These are phyloP conservation scores for Sorex araneus DNA, from an alignment of 2,113 vertebrate species.

Conservation along the genomic window DNA sequence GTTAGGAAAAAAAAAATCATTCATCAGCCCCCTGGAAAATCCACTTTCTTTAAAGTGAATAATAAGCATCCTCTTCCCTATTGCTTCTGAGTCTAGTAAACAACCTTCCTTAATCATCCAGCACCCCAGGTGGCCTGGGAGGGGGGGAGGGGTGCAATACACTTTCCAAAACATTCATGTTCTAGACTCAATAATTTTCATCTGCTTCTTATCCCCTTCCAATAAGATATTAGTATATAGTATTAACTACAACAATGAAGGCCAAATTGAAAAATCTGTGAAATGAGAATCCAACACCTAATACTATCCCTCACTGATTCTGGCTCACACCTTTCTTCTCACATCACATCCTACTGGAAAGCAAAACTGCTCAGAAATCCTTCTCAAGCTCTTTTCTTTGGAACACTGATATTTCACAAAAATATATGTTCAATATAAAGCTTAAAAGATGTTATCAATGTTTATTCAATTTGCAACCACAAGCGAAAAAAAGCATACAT, in stretches of 20 bases:
- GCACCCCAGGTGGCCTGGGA: no score
- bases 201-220: not conserved
- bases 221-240: not conserved
- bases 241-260: conserved; percentile 5
- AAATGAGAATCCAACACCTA: conserved; percentile 35
- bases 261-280: conserved; percentile 12
- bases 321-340: not conserved
- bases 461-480: not conserved
- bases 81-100: no score
- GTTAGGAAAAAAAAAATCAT: no score
- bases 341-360: not conserved
- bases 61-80: no score
- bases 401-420: conserved; percentile 2
- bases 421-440: not conserved
- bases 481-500: not conserved
- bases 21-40: no score
- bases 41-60: no score
- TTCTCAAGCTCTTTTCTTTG: conserved; percentile 1
- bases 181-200: conserved; percentile 15
- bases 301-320: not conserved
- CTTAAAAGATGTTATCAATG: not conserved
- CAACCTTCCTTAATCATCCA: no score
- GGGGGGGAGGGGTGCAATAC: no score
- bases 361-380: not conserved
- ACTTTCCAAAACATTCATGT: no score